Evolutionary conservation across 1,140 invertebrate genomes (phyloP).

Genomic region (Vanessa atalanta): DNA sequence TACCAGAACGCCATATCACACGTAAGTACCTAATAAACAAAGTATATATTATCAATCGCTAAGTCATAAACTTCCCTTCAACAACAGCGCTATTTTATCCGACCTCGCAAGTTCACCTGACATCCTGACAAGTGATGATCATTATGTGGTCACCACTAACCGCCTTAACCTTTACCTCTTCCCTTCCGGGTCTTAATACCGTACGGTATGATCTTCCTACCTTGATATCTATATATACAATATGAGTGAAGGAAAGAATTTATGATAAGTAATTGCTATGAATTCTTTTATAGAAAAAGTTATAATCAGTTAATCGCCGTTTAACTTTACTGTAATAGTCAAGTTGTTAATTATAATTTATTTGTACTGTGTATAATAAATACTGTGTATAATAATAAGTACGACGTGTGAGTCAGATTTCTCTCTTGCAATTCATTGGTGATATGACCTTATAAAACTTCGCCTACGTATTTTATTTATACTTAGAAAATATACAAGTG

Average conservation of each 20-base stretch:
- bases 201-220: conserved; percentile 13
- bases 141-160: conserved; percentile 21
- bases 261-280: not conserved
- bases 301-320: not conserved
- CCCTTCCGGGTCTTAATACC: conserved; percentile 28
- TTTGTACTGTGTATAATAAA: too few species aligned
- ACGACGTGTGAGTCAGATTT: too few species aligned
- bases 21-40: not conserved
- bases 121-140: conserved; percentile 18
- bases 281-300: not conserved
- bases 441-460: too few species aligned
- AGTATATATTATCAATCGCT: not conserved
- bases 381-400: too few species aligned
- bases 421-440: too few species aligned
- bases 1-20: too few species aligned
- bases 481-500: too few species aligned
- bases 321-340: not conserved
- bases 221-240: not conserved
- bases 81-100: conserved; percentile 6
- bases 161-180: conserved; percentile 27
- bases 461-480: too few species aligned
- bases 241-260: not conserved
- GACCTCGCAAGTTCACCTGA: conserved; percentile 35
- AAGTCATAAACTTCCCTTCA: conserved; percentile 1
- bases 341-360: too few species aligned